Evolutionary conservation across 2,888 invertebrate genomes (phyloP), one percentile per base, ranked within the genome.

Genomic region (Idaea dimidiata): DNA sequence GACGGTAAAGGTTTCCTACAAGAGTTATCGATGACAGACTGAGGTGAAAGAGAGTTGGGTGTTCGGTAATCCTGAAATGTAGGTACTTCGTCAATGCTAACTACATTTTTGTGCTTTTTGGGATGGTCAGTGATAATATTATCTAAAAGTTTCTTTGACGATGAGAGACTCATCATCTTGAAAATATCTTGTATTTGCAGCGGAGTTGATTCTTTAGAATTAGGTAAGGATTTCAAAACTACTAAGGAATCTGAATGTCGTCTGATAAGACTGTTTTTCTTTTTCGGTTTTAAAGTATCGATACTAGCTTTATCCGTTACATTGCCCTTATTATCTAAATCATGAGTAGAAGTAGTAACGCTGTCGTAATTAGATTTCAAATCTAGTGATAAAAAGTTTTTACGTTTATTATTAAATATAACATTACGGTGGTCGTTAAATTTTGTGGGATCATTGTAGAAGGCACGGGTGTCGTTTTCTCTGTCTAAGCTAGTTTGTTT

Each of bases 11-110:
- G 88, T 78, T 83, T 82, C 66, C 76, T 80, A 63, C 73, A 72
- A 61, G 83, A 79, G 62, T 83, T 68, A 70, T 87, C 87, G 73
- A 87, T 78, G 66, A 78, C 81, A 61, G 82, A 76, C 69, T 81
- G 81, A 61, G 88, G 82, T 10, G 82, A 83, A 5, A 79, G 69
- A 67, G 85, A 81, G 69, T 79, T 81, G n/a, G 86, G 84, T 59
- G 86, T 86, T 56, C 78, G 83, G 78, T 93, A 93, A 78, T 93
- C 93, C 82, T 90, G 93, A 77, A 91, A 90, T 67, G 89, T 88
- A 54, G 92, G 92, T 63, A 89, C 83, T 74, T 93, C 93, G 70
- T 93, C 93, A 59, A 93, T 93, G 76, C 91, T 93, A 68, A 93
- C 93, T 67, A 87, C 84, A 74, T 89, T 91, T 71, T 79, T 71